Conservation (phyloP, 2,113 vertebrate species). For the Pogona vitticeps region DNA sequence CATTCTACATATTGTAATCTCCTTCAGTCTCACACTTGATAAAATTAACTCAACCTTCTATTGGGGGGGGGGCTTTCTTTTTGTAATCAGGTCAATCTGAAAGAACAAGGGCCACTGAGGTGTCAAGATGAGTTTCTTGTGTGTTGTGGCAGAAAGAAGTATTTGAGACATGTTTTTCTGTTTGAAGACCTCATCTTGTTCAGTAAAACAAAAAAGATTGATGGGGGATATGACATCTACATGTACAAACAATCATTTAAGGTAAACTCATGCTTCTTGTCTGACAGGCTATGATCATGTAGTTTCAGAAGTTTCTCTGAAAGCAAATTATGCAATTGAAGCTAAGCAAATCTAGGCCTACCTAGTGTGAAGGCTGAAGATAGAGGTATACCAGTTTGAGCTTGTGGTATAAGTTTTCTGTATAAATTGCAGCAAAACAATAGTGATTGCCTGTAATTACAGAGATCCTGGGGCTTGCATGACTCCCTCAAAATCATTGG, state of each 20-base stretch:
- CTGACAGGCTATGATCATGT: too few species aligned
- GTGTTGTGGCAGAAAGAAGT: constrained; percentile 84
- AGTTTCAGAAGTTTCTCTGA: not conserved
- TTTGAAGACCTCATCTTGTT: constrained; percentile 89
- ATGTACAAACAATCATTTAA: constrained; percentile 87
- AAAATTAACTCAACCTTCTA: not conserved
- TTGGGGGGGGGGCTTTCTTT: not conserved
- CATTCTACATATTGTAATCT: too few species aligned
- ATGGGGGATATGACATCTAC: constrained; percentile 83
- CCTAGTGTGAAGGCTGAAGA: not conserved
- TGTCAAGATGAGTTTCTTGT: constrained; percentile 87
- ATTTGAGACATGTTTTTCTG: constrained; percentile 83
- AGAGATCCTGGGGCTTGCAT: too few species aligned
- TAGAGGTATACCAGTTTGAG: too few species aligned
- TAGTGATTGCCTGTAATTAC: too few species aligned
- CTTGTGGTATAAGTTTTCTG: too few species aligned
- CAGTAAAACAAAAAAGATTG: constrained; percentile 86
- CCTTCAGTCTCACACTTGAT: not conserved
- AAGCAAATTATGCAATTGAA: not conserved
- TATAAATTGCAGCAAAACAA: too few species aligned
- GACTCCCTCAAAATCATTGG: too few species aligned
- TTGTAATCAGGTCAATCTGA: constrained; percentile 81
- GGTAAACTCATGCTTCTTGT: constrained; percentile 58
- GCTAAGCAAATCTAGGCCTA: not conserved
- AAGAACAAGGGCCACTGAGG: constrained; percentile 84